Conservation (phyloP, 2,113 vertebrate species). For the Mixornis gularis region DNA sequence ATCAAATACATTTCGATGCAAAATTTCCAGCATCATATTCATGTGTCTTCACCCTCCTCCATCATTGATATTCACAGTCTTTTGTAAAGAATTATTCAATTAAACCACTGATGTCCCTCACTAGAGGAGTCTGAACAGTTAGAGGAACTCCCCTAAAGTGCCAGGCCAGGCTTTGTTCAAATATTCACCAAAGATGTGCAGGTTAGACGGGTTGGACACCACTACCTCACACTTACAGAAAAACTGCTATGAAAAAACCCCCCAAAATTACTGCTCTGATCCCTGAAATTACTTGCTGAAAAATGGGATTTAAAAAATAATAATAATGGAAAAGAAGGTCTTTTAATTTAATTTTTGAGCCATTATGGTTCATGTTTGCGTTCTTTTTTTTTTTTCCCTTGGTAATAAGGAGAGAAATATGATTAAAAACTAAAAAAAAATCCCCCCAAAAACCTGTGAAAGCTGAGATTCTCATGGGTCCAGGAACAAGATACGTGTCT, state of each 20-base stretch:
- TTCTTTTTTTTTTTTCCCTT: neutral
- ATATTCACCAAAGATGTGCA: neutral
- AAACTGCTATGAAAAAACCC: neutral
- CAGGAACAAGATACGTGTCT: neutral
- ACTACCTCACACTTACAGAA: neutral
- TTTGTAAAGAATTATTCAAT: constrained; percentile 33
- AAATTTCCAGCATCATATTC: constrained; percentile 7
- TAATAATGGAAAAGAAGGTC: neutral
- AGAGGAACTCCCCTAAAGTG: neutral
- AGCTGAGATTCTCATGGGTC: neutral
- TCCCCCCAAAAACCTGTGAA: neutral
- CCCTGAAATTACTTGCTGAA: neutral
- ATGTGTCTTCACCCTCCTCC: neutral
- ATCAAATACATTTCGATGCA: neutral
- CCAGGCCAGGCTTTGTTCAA: neutral
- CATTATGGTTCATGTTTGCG: neutral
- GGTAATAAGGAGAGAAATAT: constrained; percentile 6
- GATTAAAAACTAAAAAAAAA: constrained; percentile 9
- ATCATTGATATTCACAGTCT: constrained; percentile 42
- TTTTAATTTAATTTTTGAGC: constrained; percentile 22
- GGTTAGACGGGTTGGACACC: neutral
- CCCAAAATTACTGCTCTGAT: neutral
- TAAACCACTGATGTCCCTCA: neutral
- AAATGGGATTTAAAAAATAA: constrained; percentile 19
- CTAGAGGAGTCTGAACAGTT: neutral